phyloP scores from a whole-genome alignment of 2,797 vertebrate species.

The Brachymystax lenok region DNA sequence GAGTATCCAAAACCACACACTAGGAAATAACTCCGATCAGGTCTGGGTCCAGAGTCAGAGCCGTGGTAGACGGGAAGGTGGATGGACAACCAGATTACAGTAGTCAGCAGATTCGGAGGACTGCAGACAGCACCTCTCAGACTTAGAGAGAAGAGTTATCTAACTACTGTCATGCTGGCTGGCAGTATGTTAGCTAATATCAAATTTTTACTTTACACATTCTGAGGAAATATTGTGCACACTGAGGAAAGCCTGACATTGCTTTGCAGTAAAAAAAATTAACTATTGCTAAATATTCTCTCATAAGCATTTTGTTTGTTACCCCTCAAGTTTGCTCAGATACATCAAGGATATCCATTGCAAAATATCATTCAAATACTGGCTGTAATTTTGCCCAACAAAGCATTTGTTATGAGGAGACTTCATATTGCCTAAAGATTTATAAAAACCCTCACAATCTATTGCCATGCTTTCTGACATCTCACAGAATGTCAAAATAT shows the following conservation, averaged over 20 bases:
- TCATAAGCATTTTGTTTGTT: no score
- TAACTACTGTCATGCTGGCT: slow-evolving; percentile 24
- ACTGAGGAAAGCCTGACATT: background rate
- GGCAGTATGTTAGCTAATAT: slow-evolving; percentile 22
- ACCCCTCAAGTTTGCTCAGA: background rate
- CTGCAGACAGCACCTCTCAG: slow-evolving; percentile 21
- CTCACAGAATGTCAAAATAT: slow-evolving; percentile 21
- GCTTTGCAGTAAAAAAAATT: background rate
- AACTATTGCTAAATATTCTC: no score
- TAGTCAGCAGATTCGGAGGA: background rate
- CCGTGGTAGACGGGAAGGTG: slow-evolving; percentile 1
- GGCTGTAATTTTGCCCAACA: background rate
- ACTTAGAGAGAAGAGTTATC: no score
- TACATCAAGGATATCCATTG: background rate
- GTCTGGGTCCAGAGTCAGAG: background rate
- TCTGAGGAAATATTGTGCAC: background rate
- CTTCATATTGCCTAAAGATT: background rate
- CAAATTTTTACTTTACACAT: background rate
- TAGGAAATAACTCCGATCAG: background rate
- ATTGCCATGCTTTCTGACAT: slow-evolving; percentile 16
- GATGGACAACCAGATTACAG: slow-evolving; percentile 16
- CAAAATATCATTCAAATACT: background rate
- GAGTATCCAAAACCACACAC: background rate
- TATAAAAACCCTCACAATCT: slow-evolving; percentile 2
- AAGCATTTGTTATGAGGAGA: background rate